Conservation (phyloP, 92 coral and sea anemone species). For the Micromussa lordhowensis region DNA sequence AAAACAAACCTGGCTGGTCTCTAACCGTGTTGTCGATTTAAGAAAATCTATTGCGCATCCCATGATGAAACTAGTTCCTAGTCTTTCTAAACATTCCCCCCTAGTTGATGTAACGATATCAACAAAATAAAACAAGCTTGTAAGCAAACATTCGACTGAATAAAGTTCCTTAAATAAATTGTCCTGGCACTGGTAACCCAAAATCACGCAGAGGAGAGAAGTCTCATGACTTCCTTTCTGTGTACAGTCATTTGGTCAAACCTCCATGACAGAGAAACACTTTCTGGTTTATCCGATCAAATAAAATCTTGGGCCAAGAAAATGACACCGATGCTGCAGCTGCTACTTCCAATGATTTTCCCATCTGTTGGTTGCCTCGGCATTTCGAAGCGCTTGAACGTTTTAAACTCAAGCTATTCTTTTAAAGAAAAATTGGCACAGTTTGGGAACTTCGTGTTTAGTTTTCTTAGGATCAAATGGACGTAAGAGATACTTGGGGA, state of each 20-base stretch:
- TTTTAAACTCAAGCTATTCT: conserved; percentile 7
- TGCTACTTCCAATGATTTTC: conserved; percentile 19
- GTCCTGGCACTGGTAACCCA: too few species aligned
- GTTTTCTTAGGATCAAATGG: conserved; percentile 8
- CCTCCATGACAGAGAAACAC: conserved; percentile 28
- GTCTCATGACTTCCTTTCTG: too few species aligned
- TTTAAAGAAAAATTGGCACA: neutral
- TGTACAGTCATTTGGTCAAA: too few species aligned
- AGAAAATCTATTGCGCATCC: too few species aligned
- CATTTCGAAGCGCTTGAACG: conserved; percentile 32
- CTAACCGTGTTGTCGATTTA: too few species aligned
- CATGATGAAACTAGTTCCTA: too few species aligned
- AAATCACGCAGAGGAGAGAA: too few species aligned
- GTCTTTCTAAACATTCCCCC: neutral
- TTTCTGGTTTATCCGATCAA: neutral
- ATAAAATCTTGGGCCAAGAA: conserved; percentile 29
- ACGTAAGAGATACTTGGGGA: conserved; percentile 19
- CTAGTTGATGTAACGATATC: neutral
- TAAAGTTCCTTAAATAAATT: neutral
- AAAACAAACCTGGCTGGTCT: too few species aligned
- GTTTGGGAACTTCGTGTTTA: conserved; percentile 14
- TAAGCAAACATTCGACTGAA: neutral
- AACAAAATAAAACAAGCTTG: neutral
- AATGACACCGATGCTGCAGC: conserved; percentile 45
- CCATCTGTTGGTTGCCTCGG: conserved; percentile 40